These are phyloP conservation scores for Chionis minor DNA, from an alignment of 2,113 vertebrate species.

Conservation along the genomic window DNA sequence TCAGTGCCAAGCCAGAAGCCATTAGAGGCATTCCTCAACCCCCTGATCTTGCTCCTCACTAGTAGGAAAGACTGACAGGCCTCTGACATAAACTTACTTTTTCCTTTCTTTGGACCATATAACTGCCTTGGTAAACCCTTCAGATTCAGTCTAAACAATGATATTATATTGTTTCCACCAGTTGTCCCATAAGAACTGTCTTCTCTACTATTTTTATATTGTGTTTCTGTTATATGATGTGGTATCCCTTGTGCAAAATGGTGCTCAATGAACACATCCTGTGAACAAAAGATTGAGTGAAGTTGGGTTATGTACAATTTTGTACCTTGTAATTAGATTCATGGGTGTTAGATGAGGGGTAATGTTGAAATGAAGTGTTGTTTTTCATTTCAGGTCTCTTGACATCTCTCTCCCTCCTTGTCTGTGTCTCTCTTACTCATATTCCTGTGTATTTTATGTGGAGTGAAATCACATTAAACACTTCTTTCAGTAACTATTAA, in stretches of 20 bases:
- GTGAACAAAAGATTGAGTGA: not conserved
- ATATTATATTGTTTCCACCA: not conserved
- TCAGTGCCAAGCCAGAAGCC: not conserved
- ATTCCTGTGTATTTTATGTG: not conserved
- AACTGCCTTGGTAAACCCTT: not conserved
- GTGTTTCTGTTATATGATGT: not conserved
- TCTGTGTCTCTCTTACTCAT: not conserved
- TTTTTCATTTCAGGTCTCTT: not conserved
- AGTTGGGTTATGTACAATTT: accelerated
- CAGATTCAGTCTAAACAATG: not conserved
- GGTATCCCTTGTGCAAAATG: not conserved
- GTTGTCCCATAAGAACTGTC: not conserved
- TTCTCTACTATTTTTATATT: not conserved
- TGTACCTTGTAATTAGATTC: not conserved
- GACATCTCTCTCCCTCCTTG: not conserved
- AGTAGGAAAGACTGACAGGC: not conserved
- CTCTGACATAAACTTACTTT: not conserved
- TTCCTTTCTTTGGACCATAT: not conserved
- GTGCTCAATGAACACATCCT: not conserved
- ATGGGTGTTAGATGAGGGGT: not conserved
- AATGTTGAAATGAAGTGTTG: not conserved
- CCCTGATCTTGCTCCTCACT: not conserved
- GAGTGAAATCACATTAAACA: accelerated
- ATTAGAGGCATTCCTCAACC: not conserved
- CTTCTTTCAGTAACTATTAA: not conserved